Base-by-base conservation (phyloP, 2,113 vertebrate species). In the Oncorhynchus tshawytscha region DNA sequence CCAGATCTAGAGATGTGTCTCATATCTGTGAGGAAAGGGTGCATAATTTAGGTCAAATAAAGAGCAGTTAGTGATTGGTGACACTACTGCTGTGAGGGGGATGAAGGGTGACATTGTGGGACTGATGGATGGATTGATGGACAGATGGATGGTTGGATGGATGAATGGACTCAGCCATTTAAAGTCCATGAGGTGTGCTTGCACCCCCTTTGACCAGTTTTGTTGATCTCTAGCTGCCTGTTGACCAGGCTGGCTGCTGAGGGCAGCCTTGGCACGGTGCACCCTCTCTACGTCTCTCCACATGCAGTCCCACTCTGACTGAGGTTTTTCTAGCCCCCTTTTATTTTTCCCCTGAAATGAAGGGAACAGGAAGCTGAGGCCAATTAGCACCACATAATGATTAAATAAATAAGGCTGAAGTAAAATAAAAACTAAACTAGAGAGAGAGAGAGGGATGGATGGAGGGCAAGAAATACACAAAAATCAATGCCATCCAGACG, bases 321-420 rank as follows among this genome's bases (percentile, higher is more conserved):
- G 59, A 54, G 65, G 66, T 70, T 71, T 72, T 75, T 62, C 39
- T 45, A 2, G 9, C 0, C 39, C 7, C 18, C 59, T 51, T 78
- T 73, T 20, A 24, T 20, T 69, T 60, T 24, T 15, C 16, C 15
- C 51, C 51, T 29, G 34, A 73, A 27, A 16, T 51, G 7, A 70
- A 16, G 79, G 65, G 45, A 67, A 75, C 66, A 66, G 69, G 71
- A 88, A 84, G 66, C 73, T 75, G 49, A 34, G 9, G 39, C 71
- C 78, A 71, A 82, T 88, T 82, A 84, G 78, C 72, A 78, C 69
- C 34, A 79, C 65, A 87, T 84, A 82, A 75, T 76, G 74, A 71
- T 80, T 73, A 74, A 83, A 80, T 18, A 84, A 72, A 77, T 71
- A 70, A 39, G 16, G 48, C 49, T 82, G 2, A 74, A 84, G 75